Evolutionary conservation across 2,888 invertebrate genomes (phyloP), one percentile per base, ranked within the genome.

Genomic region (Nomada fabriciana): DNA sequence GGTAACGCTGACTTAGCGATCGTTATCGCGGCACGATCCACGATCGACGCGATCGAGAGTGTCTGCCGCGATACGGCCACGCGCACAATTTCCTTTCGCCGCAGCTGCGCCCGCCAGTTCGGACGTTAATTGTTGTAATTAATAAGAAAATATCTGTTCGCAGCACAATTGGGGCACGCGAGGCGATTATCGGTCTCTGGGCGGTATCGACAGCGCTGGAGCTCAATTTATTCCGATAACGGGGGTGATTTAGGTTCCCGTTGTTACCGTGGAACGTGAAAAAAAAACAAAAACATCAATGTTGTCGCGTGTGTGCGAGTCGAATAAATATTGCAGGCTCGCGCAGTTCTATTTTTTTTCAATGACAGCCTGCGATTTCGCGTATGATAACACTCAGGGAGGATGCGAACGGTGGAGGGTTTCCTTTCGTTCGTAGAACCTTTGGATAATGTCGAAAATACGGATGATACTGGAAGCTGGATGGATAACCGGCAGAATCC

Each of bases 401-500:
- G 77, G 61, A 2, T 23, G 76, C 68, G 68, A 80, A 83, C 84
- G 76, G 67, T 75, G 76, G 70, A 71, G 15, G 36, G 18, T 23
- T 10, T 20, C 70, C 70, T 83, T 84, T 88, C 84, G 87, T 87
- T 88, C 82, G 84, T 67, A 61, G 77, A 84, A 84, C 80, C 82
- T 77, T 82, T 64, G 80, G 64, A 67, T 74, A 59, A 67, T 75
- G 80, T 61, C 55, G 78, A 83, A 78, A 80, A 83, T 3, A 85
- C 83, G 83, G 36, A 67, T 64, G 63, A 60, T 68, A 42, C 50
- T 61, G 50, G 23, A 25, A 1, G 76, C 63, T 57, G 60, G 78
- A 86, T 87, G 89, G 86, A 90, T 90, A 89, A 85, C 84, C 89
- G 76, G 71, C 79, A 43, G 84, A 84, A 88, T 88, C 86, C 80